Evolutionary conservation across 2,797 vertebrate species (phyloP).

Genomic region (Coendou prehensilis): DNA sequence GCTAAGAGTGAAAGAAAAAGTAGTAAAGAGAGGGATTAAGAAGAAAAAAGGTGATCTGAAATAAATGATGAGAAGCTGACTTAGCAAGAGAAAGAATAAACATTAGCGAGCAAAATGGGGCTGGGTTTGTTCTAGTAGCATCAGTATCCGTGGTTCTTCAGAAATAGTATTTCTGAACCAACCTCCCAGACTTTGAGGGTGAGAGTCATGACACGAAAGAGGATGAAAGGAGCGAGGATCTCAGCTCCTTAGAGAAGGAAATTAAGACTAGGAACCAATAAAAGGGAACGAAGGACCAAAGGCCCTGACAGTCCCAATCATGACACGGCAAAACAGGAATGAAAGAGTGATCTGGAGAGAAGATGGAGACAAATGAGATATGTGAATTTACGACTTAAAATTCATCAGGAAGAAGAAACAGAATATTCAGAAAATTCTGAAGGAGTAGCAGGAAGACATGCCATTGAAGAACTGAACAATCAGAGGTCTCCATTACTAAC

Average conservation of each 20-base stretch:
- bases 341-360: not conserved
- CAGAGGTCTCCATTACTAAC: not conserved
- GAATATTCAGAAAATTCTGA: constrained; percentile 32
- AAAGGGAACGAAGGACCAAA: not conserved
- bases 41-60: not conserved
- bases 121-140: not conserved
- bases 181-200: not conserved
- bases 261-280: not conserved
- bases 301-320: not conserved
- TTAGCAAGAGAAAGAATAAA: not conserved
- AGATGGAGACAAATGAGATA: not conserved
- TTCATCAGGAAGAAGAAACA: constrained; percentile 17
- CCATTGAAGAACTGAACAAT: not conserved
- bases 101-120: not conserved
- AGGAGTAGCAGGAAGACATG: not conserved
- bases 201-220: not conserved
- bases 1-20: not conserved
- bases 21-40: not conserved
- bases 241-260: not conserved
- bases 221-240: not conserved
- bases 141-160: not conserved
- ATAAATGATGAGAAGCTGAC: not conserved
- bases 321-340: not conserved
- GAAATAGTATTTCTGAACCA: not conserved
- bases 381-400: not conserved